Evolutionary conservation across 2,113 vertebrate genomes (phyloP), one percentile per base, ranked within the genome.

Genomic region (Andinoacara biseriatus): DNA sequence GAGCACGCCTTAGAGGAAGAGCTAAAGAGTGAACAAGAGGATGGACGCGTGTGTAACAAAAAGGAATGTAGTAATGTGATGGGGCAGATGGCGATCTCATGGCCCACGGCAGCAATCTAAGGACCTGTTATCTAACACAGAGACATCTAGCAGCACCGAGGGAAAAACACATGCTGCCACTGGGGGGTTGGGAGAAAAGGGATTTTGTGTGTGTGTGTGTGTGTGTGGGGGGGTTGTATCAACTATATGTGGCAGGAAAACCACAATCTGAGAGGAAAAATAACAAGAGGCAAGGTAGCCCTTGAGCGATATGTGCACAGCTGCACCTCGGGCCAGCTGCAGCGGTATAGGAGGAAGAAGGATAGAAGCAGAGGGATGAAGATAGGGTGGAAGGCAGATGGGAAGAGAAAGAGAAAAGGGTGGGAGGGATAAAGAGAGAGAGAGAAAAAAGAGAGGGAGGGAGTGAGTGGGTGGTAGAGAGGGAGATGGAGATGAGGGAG

Each of bases 61-160:
- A 85, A 86, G 82, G 62, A 72, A 79, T 56, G 81, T 65, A 38
- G 79, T 86, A 87, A 90, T 86, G 77, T 78, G 90, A 91, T 82
- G 87, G 93, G 92, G 91, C 93, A 94, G 89, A 93, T 94, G 93
- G 93, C 65, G 90, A 90, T 90, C 90, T 90, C 65, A 33, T 76
- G 75, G 90, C 93, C 86, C 1, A n/a, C 75, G 84, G 90, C 78
- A 84, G 88, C 76, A 83, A 85, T 94, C 90, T 84, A 85, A 93
- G 78, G 84, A 90, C 88, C 84, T 74, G 90, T 92, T 91, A 94
- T 87, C 88, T 93, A 94, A 92, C 83, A 84, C 56, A 78, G 79
- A 87, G 88, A 87, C 83, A 89, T 85, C 77, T 80, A 78, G 85
- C 87, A 89, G 87, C 80, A 78, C 62, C 2, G 22, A 78, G 82